Evolutionary conservation across 2,888 invertebrate genomes (phyloP).

Genomic region (Aphodius granarius): DNA sequence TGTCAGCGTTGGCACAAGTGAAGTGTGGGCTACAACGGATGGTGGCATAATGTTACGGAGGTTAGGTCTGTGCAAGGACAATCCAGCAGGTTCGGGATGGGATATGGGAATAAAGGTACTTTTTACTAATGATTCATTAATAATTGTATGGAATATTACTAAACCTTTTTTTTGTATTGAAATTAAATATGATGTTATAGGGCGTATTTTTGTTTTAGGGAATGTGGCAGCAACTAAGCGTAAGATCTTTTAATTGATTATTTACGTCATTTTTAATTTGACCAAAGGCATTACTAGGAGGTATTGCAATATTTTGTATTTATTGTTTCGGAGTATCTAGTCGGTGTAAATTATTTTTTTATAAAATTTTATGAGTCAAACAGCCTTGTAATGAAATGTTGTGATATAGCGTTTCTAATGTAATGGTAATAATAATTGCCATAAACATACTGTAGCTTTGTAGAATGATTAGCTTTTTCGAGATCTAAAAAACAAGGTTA

Average conservation of each 20-base stretch:
- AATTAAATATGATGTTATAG: neutral
- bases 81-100: conserved; percentile 80
- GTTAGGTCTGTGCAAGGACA: conserved; percentile 71
- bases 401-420: neutral
- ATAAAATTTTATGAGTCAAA: neutral
- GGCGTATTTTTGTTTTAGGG: conserved; percentile 15
- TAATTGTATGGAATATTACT: neutral
- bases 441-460: neutral
- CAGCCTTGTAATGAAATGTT: neutral
- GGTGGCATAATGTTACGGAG: conserved; percentile 72
- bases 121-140: conserved; percentile 5
- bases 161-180: neutral
- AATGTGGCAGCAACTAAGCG: conserved; percentile 42
- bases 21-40: conserved; percentile 77
- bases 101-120: conserved; percentile 68
- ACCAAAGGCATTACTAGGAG: neutral
- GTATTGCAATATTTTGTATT: neutral
- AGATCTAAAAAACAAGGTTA: too few relatives aligned
- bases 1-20: conserved; percentile 67
- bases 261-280: neutral
- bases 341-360: neutral
- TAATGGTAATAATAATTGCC: neutral
- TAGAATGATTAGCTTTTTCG: too few relatives aligned
- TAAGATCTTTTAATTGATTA: conserved; percentile 21
- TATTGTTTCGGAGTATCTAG: neutral